Conservation (phyloP, 2,888 invertebrate genomes). For the Mycalesis mineus region DNA sequence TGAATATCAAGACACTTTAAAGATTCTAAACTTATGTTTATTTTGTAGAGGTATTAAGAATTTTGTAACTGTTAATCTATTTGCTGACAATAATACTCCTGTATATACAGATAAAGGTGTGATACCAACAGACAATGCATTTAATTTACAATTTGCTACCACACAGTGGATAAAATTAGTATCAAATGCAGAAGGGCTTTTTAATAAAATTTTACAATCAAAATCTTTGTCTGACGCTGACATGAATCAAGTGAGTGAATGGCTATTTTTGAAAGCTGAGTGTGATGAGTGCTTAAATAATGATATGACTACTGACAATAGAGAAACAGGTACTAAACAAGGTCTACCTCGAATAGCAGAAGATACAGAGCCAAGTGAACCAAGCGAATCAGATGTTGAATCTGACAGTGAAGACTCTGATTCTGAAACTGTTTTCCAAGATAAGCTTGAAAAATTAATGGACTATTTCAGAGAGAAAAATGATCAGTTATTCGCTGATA, state of each 20-base stretch:
- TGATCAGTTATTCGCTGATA: slow-evolving; percentile 80
- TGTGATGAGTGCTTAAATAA: slow-evolving; percentile 88
- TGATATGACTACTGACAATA: slow-evolving; percentile 71
- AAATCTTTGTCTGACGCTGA: slow-evolving; percentile 84
- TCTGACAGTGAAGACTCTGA: slow-evolving; percentile 79
- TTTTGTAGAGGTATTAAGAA: slow-evolving; percentile 84
- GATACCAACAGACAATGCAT: slow-evolving; percentile 64
- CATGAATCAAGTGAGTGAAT: slow-evolving; percentile 85
- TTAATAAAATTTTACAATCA: slow-evolving; percentile 84
- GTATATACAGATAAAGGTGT: slow-evolving; percentile 63
- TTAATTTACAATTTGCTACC: slow-evolving; percentile 89
- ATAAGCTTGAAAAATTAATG: slow-evolving; percentile 85
- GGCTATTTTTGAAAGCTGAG: slow-evolving; percentile 91
- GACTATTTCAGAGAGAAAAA: slow-evolving; percentile 84
- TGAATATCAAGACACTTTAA: slow-evolving; percentile 83
- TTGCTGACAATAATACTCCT: slow-evolving; percentile 81
- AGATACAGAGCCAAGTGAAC: slow-evolving; percentile 79
- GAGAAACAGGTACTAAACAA: slow-evolving; percentile 62
- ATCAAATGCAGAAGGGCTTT: slow-evolving; percentile 90
- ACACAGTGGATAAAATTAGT: slow-evolving; percentile 89
- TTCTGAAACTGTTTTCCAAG: slow-evolving; percentile 81
- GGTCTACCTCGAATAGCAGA: slow-evolving; percentile 72
- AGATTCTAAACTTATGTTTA: slow-evolving; percentile 82
- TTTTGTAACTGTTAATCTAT: slow-evolving; percentile 84
- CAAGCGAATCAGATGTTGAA: slow-evolving; percentile 80